These are phyloP conservation scores for Sclerurus mexicanus DNA, from an alignment of 2,113 vertebrate genomes.

Conservation along the genomic window DNA sequence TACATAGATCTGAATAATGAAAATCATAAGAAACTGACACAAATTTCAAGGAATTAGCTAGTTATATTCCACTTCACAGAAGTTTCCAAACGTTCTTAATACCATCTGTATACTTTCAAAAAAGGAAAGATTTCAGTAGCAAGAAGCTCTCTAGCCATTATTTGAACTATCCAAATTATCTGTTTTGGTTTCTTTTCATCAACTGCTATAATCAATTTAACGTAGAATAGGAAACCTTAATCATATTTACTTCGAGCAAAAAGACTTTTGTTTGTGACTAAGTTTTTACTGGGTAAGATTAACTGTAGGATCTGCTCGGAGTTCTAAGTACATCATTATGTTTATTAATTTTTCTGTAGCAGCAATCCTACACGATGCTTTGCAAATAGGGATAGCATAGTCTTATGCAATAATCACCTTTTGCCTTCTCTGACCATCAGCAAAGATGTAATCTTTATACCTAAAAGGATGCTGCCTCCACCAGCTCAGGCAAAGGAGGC, in stretches of 20 bases:
- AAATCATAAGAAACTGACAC: background rate
- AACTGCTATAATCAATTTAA: background rate
- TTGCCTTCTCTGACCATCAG: background rate
- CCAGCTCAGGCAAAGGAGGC: background rate
- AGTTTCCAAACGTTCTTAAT: background rate
- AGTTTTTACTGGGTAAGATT: slow-evolving; percentile 1
- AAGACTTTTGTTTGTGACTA: background rate
- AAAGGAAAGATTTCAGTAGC: background rate
- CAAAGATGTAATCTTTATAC: background rate
- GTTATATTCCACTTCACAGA: background rate
- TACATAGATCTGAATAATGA: background rate
- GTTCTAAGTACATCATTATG: background rate
- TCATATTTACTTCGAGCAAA: background rate
- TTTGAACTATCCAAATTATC: background rate
- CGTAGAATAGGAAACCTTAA: slow-evolving; percentile 5
- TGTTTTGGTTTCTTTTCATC: background rate
- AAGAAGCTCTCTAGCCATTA: background rate
- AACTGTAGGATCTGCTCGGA: background rate
- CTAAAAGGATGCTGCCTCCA: background rate
- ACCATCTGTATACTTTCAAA: background rate
- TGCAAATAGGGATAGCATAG: background rate
- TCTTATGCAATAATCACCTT: background rate
- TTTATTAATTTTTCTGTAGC: background rate
- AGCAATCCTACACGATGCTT: background rate
- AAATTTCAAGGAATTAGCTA: background rate